Evolutionary conservation across 2,113 vertebrate species (phyloP), one percentile per base, ranked within the genome.

Genomic region (Rousettus leschenaultii): DNA sequence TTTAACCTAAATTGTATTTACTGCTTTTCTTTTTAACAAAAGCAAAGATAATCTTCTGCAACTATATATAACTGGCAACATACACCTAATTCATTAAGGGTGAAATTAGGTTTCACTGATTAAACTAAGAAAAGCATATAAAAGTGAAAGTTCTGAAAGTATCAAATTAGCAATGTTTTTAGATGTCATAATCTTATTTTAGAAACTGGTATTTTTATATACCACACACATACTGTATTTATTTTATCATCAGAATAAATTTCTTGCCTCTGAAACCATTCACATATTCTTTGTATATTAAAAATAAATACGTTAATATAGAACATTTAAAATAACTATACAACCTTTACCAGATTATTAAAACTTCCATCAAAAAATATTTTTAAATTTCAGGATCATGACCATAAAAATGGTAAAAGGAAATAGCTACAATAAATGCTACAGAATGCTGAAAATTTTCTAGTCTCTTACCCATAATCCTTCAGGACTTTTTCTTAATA

Each of bases 1-100:
- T 79, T 85, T 26, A 61, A 24, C 21, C 77, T 63, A 61, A 73
- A 40, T 16, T 40, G 21, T 24, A 48, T 18, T 71, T 43, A 48
- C 7, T 88, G 33, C 30, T 85, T 95, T 91, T 82, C 57, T 79
- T 87, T 92, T 92, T 66, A 79, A 75, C n/a, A 59, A 79, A 89
- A 92, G 71, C 35, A 77, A 95, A 95, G 40, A 83, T 11, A 94
- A 86, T 61, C 51, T 59, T 96, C 73, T 75, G 10, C 43, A 59
- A 86, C 22, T 82, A 65, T 12, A 77, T 4, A 2, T 63, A 77
- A 61, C 24, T 11, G 45, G 55, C 9, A 79, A 57, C 3, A 65
- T 1, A 70, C 9, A 91, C 43, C 26, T 78, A 63, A 78, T 26
- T 38, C 73, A 90, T 33, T 82, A 78, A 55, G 15, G 6, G 10